Conservation (phyloP, 2,888 invertebrate genomes). For the Venustoraphidia nigricollis region DNA sequence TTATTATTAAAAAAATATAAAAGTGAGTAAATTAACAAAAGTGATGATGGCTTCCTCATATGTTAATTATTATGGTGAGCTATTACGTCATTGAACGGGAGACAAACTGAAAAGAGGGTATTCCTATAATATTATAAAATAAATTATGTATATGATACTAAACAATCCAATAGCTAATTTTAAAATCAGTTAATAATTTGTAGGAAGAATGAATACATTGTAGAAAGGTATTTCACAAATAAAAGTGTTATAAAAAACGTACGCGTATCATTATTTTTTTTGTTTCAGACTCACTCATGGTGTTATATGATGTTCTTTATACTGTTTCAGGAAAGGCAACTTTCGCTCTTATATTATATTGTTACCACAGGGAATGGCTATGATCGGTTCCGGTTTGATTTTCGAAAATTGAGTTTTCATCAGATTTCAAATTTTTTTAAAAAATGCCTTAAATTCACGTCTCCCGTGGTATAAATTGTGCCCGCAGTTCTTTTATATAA, state of each 20-base stretch:
- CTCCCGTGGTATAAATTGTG: no score
- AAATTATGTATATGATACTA: constrained; percentile 1
- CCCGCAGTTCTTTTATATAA: no score
- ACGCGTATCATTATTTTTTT: no score
- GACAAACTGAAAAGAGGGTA: constrained; percentile 2
- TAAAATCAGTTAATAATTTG: constrained; percentile 2
- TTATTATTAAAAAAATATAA: not conserved
- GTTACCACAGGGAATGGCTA: no score
- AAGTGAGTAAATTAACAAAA: not conserved
- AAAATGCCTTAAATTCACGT: no score
- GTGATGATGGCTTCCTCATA: not conserved
- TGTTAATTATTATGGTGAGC: not conserved
- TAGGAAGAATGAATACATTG: constrained; percentile 11
- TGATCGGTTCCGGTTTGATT: no score
- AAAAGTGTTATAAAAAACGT: constrained; percentile 11
- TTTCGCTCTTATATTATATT: no score
- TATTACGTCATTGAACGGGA: not conserved
- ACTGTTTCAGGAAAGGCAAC: no score
- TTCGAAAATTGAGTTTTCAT: no score
- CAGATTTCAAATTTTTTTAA: no score
- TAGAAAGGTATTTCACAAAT: constrained; percentile 24
- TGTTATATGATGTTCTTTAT: no score
- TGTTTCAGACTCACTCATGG: no score
- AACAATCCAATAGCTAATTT: not conserved
- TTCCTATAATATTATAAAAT: constrained; percentile 4